phyloP scores from a whole-genome alignment of 2,888 invertebrate genomes.

The Autographa gamma region DNA sequence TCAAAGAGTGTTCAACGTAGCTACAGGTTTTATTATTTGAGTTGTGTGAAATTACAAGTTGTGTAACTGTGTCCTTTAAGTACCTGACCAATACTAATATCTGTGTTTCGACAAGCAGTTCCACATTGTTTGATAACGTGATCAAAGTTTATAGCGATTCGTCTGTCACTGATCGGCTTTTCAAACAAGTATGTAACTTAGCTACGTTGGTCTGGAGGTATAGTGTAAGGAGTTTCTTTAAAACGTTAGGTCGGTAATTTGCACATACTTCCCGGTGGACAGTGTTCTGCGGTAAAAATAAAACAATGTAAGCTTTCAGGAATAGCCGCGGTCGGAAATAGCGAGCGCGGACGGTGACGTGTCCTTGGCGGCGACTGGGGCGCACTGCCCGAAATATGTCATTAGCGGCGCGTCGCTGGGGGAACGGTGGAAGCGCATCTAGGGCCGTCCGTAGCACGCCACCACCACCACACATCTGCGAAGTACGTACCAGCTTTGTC shows the following conservation, averaged over 20 bases:
- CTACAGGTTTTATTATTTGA: background rate
- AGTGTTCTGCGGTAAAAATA: conserved; percentile 81
- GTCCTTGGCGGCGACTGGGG: conserved; percentile 79
- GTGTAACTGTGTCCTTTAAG: too few species aligned
- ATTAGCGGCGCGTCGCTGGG: conserved; percentile 72
- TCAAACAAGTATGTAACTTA: conserved; percentile 46
- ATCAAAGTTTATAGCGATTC: conserved; percentile 60
- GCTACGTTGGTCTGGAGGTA: conserved; percentile 10
- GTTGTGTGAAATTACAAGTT: background rate
- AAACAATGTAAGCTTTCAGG: conserved; percentile 87
- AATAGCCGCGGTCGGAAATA: conserved; percentile 83
- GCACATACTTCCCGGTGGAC: conserved; percentile 79
- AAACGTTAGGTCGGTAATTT: conserved; percentile 61
- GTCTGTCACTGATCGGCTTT: conserved; percentile 52
- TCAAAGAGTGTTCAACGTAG: conserved; percentile 49
- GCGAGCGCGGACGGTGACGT: conserved; percentile 78
- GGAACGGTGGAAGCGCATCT: conserved; percentile 57
- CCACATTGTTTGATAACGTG: conserved; percentile 59
- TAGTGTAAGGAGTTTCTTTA: conserved; percentile 15
- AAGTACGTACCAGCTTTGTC: background rate
- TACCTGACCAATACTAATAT: conserved; percentile 15
- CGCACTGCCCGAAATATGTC: conserved; percentile 79
- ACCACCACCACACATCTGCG: background rate
- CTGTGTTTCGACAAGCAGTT: conserved; percentile 53
- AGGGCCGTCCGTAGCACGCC: conserved; percentile 15